Base-by-base conservation (phyloP, 2,888 invertebrate species). In the Dusona sp. region DNA sequence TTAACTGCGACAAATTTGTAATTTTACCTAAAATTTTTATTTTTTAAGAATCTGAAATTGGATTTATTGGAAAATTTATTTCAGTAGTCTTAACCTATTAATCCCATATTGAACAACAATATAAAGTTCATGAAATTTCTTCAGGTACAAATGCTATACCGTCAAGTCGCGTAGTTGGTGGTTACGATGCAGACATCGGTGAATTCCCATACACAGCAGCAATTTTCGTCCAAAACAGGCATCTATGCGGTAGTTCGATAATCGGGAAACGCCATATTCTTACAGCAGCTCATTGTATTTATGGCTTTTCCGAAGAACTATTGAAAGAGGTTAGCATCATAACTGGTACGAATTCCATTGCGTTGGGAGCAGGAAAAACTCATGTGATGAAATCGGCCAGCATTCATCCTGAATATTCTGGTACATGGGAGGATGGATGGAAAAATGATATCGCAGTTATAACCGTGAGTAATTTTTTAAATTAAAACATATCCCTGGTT, bases 191-290 rank as follows among this genome's bases (percentile, higher is more conserved):
- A 16, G 36, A 61, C n/a, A 75, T 78, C 33, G 88, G 88, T 16
- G 89, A 87, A 64, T 88, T 89, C 73, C 89, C 90, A 8, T 90
- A 90, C 68, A 88, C 87, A 79, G 90, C 84, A 9, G 88, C 90
- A 1, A 33, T 91, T 19, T 87, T 85, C 57, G 74, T 9, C 38
- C 73, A 74, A 25, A 68, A 77, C 13, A 11, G 9, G 25, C 89
- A 88, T 45, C 67, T 86, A 33, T 91, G 91, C 61, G 91, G 91
- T 11, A 90, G 89, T n/a, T 67, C 90, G n/a, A 89, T 91, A 29
- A 87, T 90, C 33, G 80, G 81, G 16, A 86, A 85, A 3, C 73
- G 85, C 16, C 89, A 88, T 82, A 78, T 90, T 19, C 73, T 90
- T 13, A 90, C 90, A 13, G 91, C 91, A 67, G 90, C 88, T 42